These are phyloP conservation scores for Listronotus oregonensis DNA, from an alignment of 1,140 invertebrate genomes.

Conservation along the genomic window DNA sequence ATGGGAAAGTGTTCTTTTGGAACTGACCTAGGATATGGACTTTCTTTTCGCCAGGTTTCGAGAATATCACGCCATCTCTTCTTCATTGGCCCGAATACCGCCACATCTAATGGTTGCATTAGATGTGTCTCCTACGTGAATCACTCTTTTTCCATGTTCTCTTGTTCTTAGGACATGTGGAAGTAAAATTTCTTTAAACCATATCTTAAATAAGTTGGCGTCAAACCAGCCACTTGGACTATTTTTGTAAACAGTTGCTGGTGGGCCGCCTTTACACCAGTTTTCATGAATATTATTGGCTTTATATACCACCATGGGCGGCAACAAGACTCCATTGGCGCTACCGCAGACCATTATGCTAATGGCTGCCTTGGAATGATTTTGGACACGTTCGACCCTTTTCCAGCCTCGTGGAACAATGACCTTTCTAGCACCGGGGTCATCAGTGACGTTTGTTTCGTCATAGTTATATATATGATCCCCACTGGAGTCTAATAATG, in stretches of 20 bases:
- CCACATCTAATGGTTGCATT: constrained; percentile 54
- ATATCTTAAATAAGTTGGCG: constrained; percentile 46
- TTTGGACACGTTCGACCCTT: constrained; percentile 6
- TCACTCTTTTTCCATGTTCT: constrained; percentile 7
- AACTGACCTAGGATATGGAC: constrained; percentile 3
- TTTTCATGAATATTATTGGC: constrained; percentile 35
- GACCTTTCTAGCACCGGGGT: constrained; percentile 9
- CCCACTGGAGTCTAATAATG: constrained; percentile 4
- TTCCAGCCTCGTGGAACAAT: neutral
- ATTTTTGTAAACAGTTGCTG: constrained; percentile 36
- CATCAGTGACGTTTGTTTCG: constrained; percentile 11
- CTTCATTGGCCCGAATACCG: constrained; percentile 51
- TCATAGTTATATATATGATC: constrained; percentile 19
- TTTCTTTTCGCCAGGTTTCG: constrained; percentile 41
- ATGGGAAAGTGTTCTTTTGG: constrained; percentile 26
- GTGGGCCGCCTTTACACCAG: constrained; percentile 41
- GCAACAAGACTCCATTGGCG: neutral
- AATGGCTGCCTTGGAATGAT: constrained; percentile 10
- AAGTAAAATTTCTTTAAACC: constrained; percentile 29
- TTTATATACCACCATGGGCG: neutral
- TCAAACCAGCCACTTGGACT: constrained; percentile 50
- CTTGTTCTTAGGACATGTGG: constrained; percentile 17
- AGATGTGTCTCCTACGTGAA: constrained; percentile 43
- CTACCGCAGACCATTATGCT: neutral
- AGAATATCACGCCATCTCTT: constrained; percentile 48